These are phyloP conservation scores for Eutolmus rufibarbis DNA, from an alignment of 2,888 invertebrate species.

Conservation along the genomic window DNA sequence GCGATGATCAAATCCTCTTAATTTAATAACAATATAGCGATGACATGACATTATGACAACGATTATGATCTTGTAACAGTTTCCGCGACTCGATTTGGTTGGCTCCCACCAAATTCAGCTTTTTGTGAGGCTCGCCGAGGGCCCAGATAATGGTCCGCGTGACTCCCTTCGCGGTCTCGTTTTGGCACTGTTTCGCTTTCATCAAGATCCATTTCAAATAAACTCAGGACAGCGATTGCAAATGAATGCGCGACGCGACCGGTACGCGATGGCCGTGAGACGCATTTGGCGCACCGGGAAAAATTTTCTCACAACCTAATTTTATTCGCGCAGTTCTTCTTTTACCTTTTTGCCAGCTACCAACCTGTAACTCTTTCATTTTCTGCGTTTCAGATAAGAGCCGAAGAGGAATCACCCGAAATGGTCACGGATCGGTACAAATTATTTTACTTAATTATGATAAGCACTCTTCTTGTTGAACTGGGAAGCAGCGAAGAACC, in stretches of 20 bases:
- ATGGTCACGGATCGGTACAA: constrained; percentile 35
- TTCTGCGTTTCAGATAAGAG: constrained; percentile 23
- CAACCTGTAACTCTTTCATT: background rate
- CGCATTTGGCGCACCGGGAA: background rate
- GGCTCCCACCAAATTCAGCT: background rate
- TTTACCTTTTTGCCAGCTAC: background rate
- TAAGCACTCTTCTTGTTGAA: constrained; percentile 9
- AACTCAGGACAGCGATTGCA: background rate
- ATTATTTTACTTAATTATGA: constrained; percentile 36
- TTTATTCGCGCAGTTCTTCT: constrained; percentile 11
- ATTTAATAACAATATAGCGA: constrained; percentile 36
- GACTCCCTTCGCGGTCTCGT: background rate
- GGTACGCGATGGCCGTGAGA: background rate
- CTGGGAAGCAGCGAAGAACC: background rate
- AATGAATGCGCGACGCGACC: background rate
- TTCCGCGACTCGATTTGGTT: background rate
- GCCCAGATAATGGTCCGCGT: background rate
- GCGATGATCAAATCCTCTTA: constrained; percentile 20
- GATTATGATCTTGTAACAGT: constrained; percentile 28
- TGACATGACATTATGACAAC: constrained; percentile 41
- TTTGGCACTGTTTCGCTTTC: constrained; percentile 26
- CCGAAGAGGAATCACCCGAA: background rate
- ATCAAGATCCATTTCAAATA: constrained; percentile 32
- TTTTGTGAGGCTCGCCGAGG: background rate
- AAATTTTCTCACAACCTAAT: constrained; percentile 40